Conservation (phyloP, 2,888 invertebrate genomes). For the Amblyjoppa fuscipennis region DNA sequence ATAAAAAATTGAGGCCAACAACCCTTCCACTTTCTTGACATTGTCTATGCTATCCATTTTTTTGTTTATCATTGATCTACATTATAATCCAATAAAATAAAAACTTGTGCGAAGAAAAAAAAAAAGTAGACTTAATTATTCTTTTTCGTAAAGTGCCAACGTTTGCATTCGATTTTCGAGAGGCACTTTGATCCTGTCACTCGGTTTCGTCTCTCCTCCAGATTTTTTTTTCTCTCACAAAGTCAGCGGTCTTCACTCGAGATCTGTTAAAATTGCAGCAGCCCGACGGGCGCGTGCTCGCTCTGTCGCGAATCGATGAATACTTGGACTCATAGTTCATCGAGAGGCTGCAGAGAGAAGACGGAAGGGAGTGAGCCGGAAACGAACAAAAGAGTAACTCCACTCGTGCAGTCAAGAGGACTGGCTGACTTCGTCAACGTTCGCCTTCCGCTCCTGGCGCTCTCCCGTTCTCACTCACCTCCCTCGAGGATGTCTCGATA, state of each 20-base stretch:
- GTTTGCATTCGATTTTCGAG: conserved; percentile 48
- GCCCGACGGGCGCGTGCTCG: conserved; percentile 35
- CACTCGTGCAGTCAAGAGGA: conserved; percentile 66
- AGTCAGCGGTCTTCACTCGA: conserved; percentile 54
- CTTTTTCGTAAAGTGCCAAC: conserved; percentile 32
- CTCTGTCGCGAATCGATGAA: conserved; percentile 70
- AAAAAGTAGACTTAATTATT: neutral
- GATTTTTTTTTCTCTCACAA: conserved; percentile 43
- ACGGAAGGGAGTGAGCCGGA: neutral
- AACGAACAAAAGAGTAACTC: conserved; percentile 67
- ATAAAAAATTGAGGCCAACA: too few species aligned
- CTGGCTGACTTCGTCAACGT: conserved; percentile 39
- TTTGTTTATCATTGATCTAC: neutral
- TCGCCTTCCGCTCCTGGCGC: conserved; percentile 16
- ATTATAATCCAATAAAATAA: neutral
- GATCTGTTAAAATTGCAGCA: conserved; percentile 71
- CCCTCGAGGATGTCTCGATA: conserved; percentile 46
- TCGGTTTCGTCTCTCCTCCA: conserved; percentile 34
- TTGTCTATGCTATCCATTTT: neutral
- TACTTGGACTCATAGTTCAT: conserved; percentile 58
- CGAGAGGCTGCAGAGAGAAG: conserved; percentile 32
- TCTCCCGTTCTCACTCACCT: neutral
- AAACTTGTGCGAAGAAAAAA: neutral
- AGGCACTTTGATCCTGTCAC: conserved; percentile 31
- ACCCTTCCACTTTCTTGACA: too few species aligned